phyloP scores from a whole-genome alignment of 2,113 vertebrate genomes.

The Condylura cristata region DNA sequence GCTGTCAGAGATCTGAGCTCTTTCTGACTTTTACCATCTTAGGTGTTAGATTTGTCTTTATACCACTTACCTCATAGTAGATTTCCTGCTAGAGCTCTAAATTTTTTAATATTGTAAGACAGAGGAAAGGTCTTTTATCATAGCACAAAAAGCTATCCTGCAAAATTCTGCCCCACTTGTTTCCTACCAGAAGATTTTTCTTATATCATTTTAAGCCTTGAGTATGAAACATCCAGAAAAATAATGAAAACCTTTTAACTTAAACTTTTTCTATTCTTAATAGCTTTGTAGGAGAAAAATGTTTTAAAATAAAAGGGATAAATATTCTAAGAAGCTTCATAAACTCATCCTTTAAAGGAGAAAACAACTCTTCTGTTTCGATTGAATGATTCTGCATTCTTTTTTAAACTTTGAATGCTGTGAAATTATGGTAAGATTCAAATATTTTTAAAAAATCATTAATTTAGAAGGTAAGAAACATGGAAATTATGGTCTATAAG shows the following conservation, averaged over 20 bases:
- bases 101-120: not conserved
- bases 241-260: not conserved
- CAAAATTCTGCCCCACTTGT: not conserved
- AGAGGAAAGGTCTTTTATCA: not conserved
- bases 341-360: not conserved
- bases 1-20: not conserved
- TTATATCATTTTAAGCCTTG: not conserved
- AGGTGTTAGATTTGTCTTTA: not conserved
- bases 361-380: not conserved
- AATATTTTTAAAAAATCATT: not conserved
- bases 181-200: not conserved
- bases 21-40: not conserved
- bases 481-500: not conserved
- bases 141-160: not conserved
- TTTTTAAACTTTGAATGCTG: not conserved
- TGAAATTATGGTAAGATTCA: not conserved
- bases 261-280: not conserved
- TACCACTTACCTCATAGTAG: not conserved
- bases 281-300: slow-evolving; percentile 1
- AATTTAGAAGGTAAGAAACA: not conserved
- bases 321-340: not conserved
- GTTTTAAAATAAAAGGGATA: not conserved
- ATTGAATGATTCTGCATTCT: not conserved
- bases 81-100: not conserved
- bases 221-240: not conserved